Conservation (phyloP, 2,113 vertebrate species). For the Melanotaenia duboulayi region DNA sequence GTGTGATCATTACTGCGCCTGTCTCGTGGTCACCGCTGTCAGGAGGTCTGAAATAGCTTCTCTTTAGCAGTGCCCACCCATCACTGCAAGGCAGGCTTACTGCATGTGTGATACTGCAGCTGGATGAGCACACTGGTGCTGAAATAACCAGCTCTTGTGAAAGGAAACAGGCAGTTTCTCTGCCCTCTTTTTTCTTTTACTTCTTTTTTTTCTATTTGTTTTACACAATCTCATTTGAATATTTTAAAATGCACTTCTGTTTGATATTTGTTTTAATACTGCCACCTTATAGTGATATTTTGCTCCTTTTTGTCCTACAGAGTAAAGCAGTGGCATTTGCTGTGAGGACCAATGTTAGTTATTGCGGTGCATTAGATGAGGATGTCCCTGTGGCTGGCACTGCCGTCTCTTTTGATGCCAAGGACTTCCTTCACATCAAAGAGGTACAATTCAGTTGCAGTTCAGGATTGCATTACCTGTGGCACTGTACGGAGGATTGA, state of each 20-base stretch:
- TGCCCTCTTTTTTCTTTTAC: neutral
- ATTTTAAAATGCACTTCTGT: neutral
- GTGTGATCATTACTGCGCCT: slow-evolving; percentile 13
- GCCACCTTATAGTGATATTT: too few species aligned
- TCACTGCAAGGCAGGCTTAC: slow-evolving; percentile 23
- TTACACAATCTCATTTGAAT: neutral
- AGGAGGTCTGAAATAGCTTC: slow-evolving; percentile 37
- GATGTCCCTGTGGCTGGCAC: slow-evolving; percentile 97
- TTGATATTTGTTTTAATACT: neutral
- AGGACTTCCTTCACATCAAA: slow-evolving; percentile 99
- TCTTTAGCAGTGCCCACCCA: slow-evolving; percentile 6
- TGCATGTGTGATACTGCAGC: slow-evolving; percentile 32
- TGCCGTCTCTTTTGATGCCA: slow-evolving; percentile 97
- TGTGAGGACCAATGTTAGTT: slow-evolving; percentile 97
- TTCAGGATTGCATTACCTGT: neutral
- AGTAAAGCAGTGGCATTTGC: slow-evolving; percentile 97
- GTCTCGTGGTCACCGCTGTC: neutral
- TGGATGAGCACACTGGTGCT: slow-evolving; percentile 1
- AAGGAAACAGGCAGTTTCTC: neutral
- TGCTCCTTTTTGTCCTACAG: slow-evolving; percentile 62
- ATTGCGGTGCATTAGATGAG: slow-evolving; percentile 96
- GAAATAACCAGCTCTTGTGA: neutral
- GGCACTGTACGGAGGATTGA: neutral
- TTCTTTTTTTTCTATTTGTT: neutral
- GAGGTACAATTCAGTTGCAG: slow-evolving; percentile 83